Percentiles rank a stretch among this genome's conserved stretches.
These are phyloP conservation scores for Globodera rostochiensis DNA, from an alignment of 1,140 invertebrate species.

Conservation along the genomic window DNA sequence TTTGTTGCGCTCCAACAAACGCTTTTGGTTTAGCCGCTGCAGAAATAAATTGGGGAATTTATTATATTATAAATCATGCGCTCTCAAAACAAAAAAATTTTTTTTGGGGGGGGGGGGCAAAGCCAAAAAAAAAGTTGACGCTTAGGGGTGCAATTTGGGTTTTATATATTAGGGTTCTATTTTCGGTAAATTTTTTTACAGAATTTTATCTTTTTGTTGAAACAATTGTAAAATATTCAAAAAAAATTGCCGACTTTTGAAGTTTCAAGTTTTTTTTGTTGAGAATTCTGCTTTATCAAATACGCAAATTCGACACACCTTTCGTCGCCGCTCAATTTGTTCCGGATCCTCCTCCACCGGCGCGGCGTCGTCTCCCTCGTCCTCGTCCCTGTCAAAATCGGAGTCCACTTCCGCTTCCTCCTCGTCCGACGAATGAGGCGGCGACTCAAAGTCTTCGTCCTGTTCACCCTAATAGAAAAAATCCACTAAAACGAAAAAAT, in stretches of 20 bases:
- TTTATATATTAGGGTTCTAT: too few relatives aligned
- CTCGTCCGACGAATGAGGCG: constrained; percentile 42
- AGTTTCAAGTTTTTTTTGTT: background rate
- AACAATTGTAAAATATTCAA: background rate
- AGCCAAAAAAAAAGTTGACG: too few relatives aligned
- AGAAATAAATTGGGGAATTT: constrained; percentile 19
- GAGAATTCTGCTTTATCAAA: background rate
- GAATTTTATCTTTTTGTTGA: too few relatives aligned
- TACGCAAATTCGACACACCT: constrained; percentile 13
- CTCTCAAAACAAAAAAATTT: constrained; percentile 8
- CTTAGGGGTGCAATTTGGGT: too few relatives aligned
- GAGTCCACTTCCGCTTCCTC: constrained; percentile 44
- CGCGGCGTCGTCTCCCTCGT: constrained; percentile 41
- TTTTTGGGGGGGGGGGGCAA: too few relatives aligned
- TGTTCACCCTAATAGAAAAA: constrained; percentile 48
- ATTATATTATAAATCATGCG: background rate
- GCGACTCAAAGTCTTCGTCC: constrained; percentile 50
- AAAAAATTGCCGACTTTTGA: background rate
- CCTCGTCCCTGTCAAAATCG: constrained; percentile 53
- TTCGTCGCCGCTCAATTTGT: constrained; percentile 21
- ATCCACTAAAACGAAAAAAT: constrained; percentile 21
- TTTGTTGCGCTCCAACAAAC: constrained; percentile 45
- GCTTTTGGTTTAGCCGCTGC: constrained; percentile 26
- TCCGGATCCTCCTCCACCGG: constrained; percentile 33
- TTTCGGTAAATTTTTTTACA: background rate